Percentiles rank a stretch among this genome's conserved stretches.
These are phyloP conservation scores for Macroglossus sobrinus DNA, from an alignment of 2,113 vertebrate genomes.

Conservation along the genomic window DNA sequence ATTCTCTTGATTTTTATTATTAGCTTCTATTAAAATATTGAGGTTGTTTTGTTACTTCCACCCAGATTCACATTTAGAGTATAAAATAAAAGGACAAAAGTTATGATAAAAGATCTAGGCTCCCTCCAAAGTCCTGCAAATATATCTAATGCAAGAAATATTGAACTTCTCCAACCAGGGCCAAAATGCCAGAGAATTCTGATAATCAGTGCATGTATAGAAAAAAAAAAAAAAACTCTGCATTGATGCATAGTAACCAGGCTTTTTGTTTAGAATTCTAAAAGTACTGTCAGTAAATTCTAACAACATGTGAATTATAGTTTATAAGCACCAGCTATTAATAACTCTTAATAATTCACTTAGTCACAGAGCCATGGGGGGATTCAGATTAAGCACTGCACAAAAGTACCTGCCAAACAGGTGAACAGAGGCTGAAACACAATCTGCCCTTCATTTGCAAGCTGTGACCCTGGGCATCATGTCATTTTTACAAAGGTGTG, in stretches of 20 bases:
- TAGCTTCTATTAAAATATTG: not conserved
- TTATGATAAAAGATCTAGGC: not conserved
- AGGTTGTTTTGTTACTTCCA: not conserved
- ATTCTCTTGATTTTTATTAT: not conserved
- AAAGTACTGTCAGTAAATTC: not conserved
- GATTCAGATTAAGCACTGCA: not conserved
- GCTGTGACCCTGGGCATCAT: not conserved
- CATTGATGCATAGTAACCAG: not conserved
- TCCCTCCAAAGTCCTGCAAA: not conserved
- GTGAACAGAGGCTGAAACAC: not conserved
- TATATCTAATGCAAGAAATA: not conserved
- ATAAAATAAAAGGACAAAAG: not conserved
- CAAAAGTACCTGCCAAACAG: not conserved
- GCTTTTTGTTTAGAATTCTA: not conserved
- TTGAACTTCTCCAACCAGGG: not conserved
- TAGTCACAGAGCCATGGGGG: not conserved
- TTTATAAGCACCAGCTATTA: not conserved
- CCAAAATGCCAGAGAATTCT: not conserved
- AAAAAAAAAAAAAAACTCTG: not conserved
- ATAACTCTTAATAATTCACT: not conserved
- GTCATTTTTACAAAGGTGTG: not conserved
- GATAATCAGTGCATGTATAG: fast-evolving
- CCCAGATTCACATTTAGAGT: not conserved
- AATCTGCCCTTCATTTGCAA: not conserved
- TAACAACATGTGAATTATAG: not conserved